Base-by-base conservation (phyloP, 2,888 invertebrate species). In the Scrobipalpa costella region DNA sequence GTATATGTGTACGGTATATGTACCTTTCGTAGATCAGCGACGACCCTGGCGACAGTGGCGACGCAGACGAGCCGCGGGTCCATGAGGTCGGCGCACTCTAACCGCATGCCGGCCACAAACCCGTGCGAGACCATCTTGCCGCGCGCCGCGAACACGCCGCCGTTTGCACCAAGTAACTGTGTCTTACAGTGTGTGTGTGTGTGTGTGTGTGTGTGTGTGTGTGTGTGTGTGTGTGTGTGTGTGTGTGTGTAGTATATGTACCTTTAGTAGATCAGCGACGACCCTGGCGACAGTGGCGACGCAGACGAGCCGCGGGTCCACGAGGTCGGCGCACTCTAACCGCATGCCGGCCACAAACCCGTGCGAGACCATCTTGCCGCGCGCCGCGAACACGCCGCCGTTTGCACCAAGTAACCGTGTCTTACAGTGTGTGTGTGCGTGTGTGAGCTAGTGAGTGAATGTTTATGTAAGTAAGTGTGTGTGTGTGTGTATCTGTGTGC, bases 71-170 rank as follows among this genome's bases (percentile, higher is more conserved):
- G 93, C 65, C 97, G 92, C 50, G 99, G 98, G 91, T 99, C 98
- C 98, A 99, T 98, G 50, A 99, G 93, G 92, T 99, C 99, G 2
- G 98, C 98, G 70, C 98, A 98, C 88, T 99, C 99, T 8, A 99
- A 92, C 74, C 96, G 95, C 98, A 98, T 98, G 60, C 98, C 98
- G 61, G 95, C 94, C 69, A 95, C 94, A 83, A 98, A 98, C 17
- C 97, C 97, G 90, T 98, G 98, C 70, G 95, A 94, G 17, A 87
- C 89, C 62, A 88, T 85, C 65, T 97, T 96, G 52, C 97, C 94
- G 92, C 94, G 89, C 93, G 95, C 90, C 65, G 97, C 97, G 64
- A 98, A 93, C 75, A 94, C 92, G 11, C 94, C 90, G 11, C 96
- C 95, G 0, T 97, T 96, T 5, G 97, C 92, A 67, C 13, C 17